These are phyloP conservation scores for Serrognathus titanus DNA, from an alignment of 2,888 invertebrate species.

Conservation along the genomic window DNA sequence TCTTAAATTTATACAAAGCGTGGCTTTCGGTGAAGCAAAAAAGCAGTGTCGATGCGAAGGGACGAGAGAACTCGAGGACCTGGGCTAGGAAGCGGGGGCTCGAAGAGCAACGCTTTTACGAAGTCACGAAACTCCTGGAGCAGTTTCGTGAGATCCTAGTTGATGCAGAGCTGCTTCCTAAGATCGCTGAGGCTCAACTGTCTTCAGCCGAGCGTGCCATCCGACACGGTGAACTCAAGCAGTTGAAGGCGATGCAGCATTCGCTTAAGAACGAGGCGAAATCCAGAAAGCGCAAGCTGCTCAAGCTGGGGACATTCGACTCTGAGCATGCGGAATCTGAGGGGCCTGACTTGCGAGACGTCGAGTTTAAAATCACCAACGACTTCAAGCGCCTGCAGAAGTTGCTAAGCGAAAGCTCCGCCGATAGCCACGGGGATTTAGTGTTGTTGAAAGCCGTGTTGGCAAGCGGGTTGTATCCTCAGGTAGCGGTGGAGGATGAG, in stretches of 20 bases:
- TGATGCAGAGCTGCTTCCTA: conserved; percentile 48
- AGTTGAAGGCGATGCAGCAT: conserved; percentile 68
- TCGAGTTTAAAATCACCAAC: conserved; percentile 64
- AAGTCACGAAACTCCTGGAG: conserved; percentile 86
- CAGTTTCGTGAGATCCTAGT: conserved; percentile 83
- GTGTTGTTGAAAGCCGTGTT: conserved; percentile 75
- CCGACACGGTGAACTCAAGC: conserved; percentile 85
- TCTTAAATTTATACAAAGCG: conserved; percentile 81
- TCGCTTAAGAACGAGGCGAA: conserved; percentile 56
- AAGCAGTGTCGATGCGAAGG: conserved; percentile 26
- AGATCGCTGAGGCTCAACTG: conserved; percentile 39
- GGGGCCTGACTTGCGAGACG: conserved; percentile 44
- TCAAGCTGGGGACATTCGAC: conserved; percentile 67
- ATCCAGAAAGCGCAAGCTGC: conserved; percentile 67
- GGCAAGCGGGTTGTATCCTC: conserved; percentile 91
- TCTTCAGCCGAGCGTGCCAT: conserved; percentile 74
- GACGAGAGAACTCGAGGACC: conserved; percentile 53
- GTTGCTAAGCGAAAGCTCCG: conserved; percentile 61
- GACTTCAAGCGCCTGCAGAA: conserved; percentile 56
- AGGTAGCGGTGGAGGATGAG: conserved; percentile 91
- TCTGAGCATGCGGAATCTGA: conserved; percentile 51
- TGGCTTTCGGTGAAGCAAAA: conserved; percentile 81
- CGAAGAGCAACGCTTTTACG: conserved; percentile 96
- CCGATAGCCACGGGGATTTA: conserved; percentile 64
- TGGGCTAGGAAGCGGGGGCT: conserved; percentile 91